Evolutionary conservation across 2,888 invertebrate genomes (phyloP), one percentile per base, ranked within the genome.

Genomic region (Drosophila kambysellisi): DNA sequence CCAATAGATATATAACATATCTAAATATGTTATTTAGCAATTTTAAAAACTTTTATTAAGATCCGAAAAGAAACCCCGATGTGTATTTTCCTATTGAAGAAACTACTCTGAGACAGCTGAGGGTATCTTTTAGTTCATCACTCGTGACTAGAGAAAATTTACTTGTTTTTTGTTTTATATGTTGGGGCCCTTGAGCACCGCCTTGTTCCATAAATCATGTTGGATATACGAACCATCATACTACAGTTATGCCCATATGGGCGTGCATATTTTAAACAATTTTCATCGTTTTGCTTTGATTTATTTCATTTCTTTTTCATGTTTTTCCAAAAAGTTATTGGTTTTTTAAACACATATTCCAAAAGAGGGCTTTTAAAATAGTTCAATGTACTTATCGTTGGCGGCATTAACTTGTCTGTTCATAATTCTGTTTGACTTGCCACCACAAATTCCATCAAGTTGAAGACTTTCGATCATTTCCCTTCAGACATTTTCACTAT

Each of bases 191-290:
- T 48, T 64, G 58, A 54, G 63, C 74, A 70, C 74, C 77, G 74
- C 81, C 81, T 61, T 51, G 39, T 48, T 73, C 62, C 80, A 82
- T 82, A 82, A 82, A 82, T 82, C 82, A 82, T 73, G 68, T 71
- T 61, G 52, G 39, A 46, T 37, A 9, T 33, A 43, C 37, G 53
- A 58, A 52, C 60, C 58, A 65, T 54, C 67, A 43, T 48, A 30
- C 30, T 51, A 51, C n/a, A 43, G 53, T 63, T 61, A 58, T 71
- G 72, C 53, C 50, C 60, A 64, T 52, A 67, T 54, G 64, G 78
- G 78, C 79, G 79, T 78, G 72, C 76, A 78, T 78, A 79, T 75
- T 79, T 88, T 84, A 69, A 81, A 82, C 79, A 79, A 72, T 74
- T 74, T 84, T 65, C 39, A 35, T 20, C 50, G 50, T 64, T 77